These are phyloP conservation scores for Buteo buteo DNA, from an alignment of 2,113 vertebrate genomes.

Conservation along the genomic window DNA sequence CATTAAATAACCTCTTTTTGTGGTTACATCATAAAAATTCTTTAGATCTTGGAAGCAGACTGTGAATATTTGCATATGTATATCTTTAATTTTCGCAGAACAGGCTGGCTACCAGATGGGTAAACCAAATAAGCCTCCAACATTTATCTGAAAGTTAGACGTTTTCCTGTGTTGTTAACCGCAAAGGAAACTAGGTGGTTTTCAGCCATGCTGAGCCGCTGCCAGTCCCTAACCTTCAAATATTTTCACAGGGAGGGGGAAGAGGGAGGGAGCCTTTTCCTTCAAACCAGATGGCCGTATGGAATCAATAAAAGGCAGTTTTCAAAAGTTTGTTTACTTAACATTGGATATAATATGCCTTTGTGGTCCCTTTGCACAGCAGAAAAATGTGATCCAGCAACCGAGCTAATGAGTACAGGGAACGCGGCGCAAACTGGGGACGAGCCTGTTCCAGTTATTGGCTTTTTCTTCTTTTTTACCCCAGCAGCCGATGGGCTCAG, in stretches of 20 bases:
- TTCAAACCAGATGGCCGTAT: slow-evolving; percentile 68
- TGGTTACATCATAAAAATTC: slow-evolving; percentile 52
- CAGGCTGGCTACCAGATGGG: slow-evolving; percentile 78
- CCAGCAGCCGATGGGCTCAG: background rate
- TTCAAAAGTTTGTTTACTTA: slow-evolving; percentile 74
- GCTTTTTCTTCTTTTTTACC: background rate
- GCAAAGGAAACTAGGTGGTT: slow-evolving; percentile 67
- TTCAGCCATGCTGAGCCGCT: slow-evolving; percentile 47
- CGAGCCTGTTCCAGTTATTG: background rate
- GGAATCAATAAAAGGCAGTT: slow-evolving; percentile 64
- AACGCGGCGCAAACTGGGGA: background rate
- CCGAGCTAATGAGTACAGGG: background rate
- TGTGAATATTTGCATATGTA: slow-evolving; percentile 60
- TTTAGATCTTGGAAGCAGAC: slow-evolving; percentile 48
- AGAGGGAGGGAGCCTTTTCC: slow-evolving; percentile 29
- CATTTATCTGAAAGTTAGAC: slow-evolving; percentile 37
- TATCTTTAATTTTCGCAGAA: slow-evolving; percentile 65
- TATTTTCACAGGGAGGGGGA: slow-evolving; percentile 35
- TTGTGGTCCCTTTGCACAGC: slow-evolving; percentile 36
- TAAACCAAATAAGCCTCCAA: slow-evolving; percentile 58
- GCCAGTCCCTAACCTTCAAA: slow-evolving; percentile 65
- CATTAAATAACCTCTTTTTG: slow-evolving; percentile 41
- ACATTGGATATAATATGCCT: slow-evolving; percentile 54
- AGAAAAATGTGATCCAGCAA: slow-evolving; percentile 36
- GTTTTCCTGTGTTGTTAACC: slow-evolving; percentile 27